Evolutionary conservation across 2,888 invertebrate genomes (phyloP).

Genomic region (Tenthredo notha): DNA sequence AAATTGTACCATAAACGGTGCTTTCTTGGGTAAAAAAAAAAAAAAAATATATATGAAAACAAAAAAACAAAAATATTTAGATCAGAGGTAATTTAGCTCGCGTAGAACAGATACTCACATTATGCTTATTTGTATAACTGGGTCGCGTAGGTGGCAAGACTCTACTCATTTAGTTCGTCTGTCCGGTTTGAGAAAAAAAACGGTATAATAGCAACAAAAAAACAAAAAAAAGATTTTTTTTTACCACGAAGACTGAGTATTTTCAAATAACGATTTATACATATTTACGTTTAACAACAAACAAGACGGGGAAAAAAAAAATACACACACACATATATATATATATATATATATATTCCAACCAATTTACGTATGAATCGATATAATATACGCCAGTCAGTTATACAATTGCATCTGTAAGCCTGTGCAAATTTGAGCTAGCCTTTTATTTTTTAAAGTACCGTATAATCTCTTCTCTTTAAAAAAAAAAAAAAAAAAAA

Average conservation of each 20-base stretch:
- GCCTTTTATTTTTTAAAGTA: not conserved
- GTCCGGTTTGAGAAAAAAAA: not conserved
- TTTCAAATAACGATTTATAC: not conserved
- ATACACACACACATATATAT: too few species aligned
- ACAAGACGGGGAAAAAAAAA: not conserved
- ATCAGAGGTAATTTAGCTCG: not conserved
- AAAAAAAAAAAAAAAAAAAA: not conserved
- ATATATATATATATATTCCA: not conserved
- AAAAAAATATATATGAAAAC: too few species aligned
- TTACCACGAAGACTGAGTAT: not conserved
- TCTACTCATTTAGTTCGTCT: not conserved
- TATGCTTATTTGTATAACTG: conserved; percentile 39
- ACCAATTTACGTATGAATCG: too few species aligned
- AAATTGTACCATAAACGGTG: not conserved
- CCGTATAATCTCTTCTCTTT: not conserved
- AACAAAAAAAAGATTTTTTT: too few species aligned
- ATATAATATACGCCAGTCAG: too few species aligned
- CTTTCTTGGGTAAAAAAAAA: not conserved
- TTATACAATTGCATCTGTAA: too few species aligned
- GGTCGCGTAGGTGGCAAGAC: conserved; percentile 27
- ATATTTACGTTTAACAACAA: not conserved
- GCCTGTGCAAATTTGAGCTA: not conserved
- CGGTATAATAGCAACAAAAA: not conserved
- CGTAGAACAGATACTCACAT: conserved; percentile 25
- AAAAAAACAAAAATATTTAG: not conserved